Percentiles rank a stretch among this genome's conserved stretches.
phyloP scores from a whole-genome alignment of 2,888 invertebrate genomes.

The Watsonalla binaria region DNA sequence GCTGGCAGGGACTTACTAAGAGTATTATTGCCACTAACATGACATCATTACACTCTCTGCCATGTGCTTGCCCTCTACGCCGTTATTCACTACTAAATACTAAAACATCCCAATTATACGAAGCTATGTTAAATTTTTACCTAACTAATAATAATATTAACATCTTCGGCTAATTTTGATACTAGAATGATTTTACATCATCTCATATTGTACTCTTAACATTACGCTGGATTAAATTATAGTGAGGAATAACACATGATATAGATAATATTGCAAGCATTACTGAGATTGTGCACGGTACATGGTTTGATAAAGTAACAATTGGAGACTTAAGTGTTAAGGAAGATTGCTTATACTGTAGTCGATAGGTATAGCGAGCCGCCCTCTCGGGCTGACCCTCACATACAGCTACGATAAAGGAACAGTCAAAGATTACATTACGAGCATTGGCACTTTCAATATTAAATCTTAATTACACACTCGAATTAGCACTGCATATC shows the following conservation, averaged over 20 bases:
- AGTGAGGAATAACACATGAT: slow-evolving; percentile 67
- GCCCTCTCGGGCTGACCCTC: slow-evolving; percentile 19
- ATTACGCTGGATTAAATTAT: slow-evolving; percentile 74
- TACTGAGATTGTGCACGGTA: slow-evolving; percentile 78
- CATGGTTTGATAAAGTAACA: slow-evolving; percentile 57
- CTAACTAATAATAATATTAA: slow-evolving; percentile 78
- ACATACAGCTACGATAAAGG: slow-evolving; percentile 60
- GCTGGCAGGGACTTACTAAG: slow-evolving; percentile 47
- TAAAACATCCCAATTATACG: slow-evolving; percentile 79
- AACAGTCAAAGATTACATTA: slow-evolving; percentile 78
- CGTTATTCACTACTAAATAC: slow-evolving; percentile 72
- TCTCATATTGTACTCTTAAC: slow-evolving; percentile 79
- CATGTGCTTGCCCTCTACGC: slow-evolving; percentile 56
- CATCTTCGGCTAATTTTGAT: slow-evolving; percentile 80
- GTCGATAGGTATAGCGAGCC: slow-evolving; percentile 32
- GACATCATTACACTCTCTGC: slow-evolving; percentile 62
- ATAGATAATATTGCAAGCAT: slow-evolving; percentile 78
- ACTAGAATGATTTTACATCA: slow-evolving; percentile 79
- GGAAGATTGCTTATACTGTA: slow-evolving; percentile 64
- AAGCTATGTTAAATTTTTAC: slow-evolving; percentile 78
- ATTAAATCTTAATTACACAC: slow-evolving; percentile 77
- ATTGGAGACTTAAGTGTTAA: slow-evolving; percentile 51
- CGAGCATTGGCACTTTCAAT: slow-evolving; percentile 80
- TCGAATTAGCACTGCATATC: slow-evolving; percentile 78
- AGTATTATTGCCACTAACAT: slow-evolving; percentile 77